phyloP scores from a whole-genome alignment of 2,113 vertebrate species.

The Cyprinodon tularosa region DNA sequence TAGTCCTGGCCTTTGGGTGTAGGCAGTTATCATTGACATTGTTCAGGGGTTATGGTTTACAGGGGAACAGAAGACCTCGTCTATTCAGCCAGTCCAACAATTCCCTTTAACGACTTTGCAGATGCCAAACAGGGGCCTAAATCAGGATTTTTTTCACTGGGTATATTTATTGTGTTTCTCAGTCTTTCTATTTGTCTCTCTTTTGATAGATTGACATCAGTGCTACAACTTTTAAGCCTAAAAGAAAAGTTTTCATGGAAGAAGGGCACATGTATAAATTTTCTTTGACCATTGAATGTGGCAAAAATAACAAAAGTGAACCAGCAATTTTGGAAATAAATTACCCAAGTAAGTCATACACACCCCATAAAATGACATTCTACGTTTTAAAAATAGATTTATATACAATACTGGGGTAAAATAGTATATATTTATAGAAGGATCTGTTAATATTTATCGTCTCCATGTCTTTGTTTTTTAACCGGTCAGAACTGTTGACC shows the following conservation, averaged over 20 bases:
- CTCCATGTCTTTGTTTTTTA: not conserved
- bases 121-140: too few species aligned
- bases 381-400: too few species aligned
- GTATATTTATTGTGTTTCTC: not conserved
- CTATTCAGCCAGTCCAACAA: too few species aligned
- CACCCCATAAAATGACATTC: too few species aligned
- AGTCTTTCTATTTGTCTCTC: not conserved
- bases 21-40: too few species aligned
- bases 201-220: not conserved
- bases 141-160: not conserved
- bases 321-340: accelerated
- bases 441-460: not conserved
- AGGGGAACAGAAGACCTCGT: too few species aligned
- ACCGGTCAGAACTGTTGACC: conserved; percentile 56
- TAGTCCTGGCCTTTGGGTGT: too few species aligned
- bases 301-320: accelerated
- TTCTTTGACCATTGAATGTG: not conserved
- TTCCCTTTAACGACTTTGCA: too few species aligned
- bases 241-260: accelerated
- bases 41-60: too few species aligned
- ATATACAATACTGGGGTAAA: not conserved
- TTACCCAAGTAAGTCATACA: conserved; percentile 31
- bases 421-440: not conserved
- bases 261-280: not conserved
- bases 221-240: not conserved